Evolutionary conservation across 1,140 invertebrate species (phyloP), one percentile per base, ranked within the genome.

Genomic region (Leucophenga varia): DNA sequence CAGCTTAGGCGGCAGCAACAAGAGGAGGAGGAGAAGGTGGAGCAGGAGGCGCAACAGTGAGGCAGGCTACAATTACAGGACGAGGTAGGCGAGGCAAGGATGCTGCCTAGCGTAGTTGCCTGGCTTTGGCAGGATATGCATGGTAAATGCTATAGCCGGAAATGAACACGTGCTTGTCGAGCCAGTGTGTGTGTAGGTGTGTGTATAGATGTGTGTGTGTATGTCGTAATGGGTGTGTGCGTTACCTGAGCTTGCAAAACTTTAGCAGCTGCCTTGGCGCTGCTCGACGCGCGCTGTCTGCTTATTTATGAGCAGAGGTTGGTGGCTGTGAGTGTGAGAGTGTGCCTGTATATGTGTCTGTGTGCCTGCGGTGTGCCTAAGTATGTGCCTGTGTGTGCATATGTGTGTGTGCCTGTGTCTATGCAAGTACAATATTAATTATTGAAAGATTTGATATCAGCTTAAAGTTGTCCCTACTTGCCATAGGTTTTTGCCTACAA

Each of bases 381-480:
- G n/a, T n/a, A n/a, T n/a, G n/a, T n/a, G n/a, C n/a, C n/a, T n/a
- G n/a, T n/a, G n/a, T n/a, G n/a, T n/a, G n/a, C n/a, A n/a, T n/a
- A n/a, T n/a, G n/a, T n/a, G 41, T 40, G 41, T 34, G 34, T 49
- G 43, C 32, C 21, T 32, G 9, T 18, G 21, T 39, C 34, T 53
- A 44, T 47, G 55, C 45, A 52, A 35, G 52, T 49, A 43, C 49
- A 40, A 56, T 67, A 65, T 65, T 67, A 65, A 65, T 65, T 65
- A 65, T 65, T 65, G 55, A 65, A 56, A 65, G 59, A 65, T 65
- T 65, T 65, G 49, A 61, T 65, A 65, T 65, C 63, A 45, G 59
- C 61, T 65, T 65, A 65, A 65, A 65, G 61, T 65, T 60, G 54
- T 45, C 54, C 52, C 46, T 47, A 35, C 49, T 52, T 34, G 32